Percentiles rank a stretch among this genome's conserved stretches.
Evolutionary conservation across 2,113 vertebrate genomes (phyloP).

Genomic region (Lophius piscatorius): DNA sequence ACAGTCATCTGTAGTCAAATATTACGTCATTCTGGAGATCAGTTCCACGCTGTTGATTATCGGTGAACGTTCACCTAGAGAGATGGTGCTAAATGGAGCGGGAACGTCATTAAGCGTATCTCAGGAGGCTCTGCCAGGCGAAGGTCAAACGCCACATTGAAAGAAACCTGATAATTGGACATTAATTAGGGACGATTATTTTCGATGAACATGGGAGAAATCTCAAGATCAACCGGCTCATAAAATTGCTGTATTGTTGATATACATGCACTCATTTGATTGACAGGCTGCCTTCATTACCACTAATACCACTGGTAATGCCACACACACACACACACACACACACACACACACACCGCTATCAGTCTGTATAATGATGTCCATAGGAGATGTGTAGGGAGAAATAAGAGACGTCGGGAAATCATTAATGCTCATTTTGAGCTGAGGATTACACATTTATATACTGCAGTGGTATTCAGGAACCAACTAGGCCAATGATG

Average conservation of each 20-base stretch:
- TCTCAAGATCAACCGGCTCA: slow-evolving; percentile 26
- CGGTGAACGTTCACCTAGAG: slow-evolving; percentile 13
- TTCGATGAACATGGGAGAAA: no score
- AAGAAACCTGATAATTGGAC: slow-evolving; percentile 25
- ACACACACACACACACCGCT: not conserved
- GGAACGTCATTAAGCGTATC: slow-evolving; percentile 29
- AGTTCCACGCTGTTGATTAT: slow-evolving; percentile 10
- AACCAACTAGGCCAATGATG: no score
- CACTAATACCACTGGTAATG: not conserved
- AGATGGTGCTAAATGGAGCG: slow-evolving; percentile 42
- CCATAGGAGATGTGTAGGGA: slow-evolving; percentile 20
- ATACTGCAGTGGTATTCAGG: not conserved
- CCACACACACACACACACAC: no score
- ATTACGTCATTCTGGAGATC: slow-evolving; percentile 1
- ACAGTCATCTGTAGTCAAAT: no score
- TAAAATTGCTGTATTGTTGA: not conserved
- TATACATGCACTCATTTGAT: not conserved
- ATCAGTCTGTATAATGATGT: slow-evolving; percentile 40
- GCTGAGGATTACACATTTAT: slow-evolving; percentile 17
- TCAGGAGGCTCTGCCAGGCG: slow-evolving; percentile 4
- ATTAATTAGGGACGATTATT: no score
- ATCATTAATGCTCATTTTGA: no score
- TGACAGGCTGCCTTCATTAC: not conserved
- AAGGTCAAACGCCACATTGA: slow-evolving; percentile 21
- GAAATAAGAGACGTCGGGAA: no score